Evolutionary conservation across 2,113 vertebrate genomes (phyloP).

Genomic region (Empidonax alnorum): DNA sequence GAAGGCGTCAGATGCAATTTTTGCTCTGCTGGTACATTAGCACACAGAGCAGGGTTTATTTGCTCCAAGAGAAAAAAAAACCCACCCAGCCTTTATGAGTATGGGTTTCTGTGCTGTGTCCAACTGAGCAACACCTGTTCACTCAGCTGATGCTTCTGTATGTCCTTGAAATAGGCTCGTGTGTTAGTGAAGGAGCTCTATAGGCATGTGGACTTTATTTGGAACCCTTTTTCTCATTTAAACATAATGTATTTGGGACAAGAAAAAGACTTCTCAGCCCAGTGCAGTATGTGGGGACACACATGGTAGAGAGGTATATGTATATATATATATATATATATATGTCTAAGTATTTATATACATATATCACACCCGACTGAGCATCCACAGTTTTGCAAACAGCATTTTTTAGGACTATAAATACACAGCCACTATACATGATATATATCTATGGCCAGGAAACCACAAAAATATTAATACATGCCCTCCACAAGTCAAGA

Average conservation of each 20-base stretch:
- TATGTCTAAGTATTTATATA: background rate
- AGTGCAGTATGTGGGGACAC: background rate
- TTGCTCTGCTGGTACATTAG: background rate
- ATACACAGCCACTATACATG: background rate
- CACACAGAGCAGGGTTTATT: conserved; percentile 16
- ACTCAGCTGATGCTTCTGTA: background rate
- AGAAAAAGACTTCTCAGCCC: background rate
- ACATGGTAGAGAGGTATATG: background rate
- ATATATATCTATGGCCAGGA: background rate
- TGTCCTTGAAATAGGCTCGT: conserved; percentile 33
- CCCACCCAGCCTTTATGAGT: background rate
- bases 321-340: background rate
- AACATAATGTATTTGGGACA: background rate
- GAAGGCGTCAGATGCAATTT: background rate
- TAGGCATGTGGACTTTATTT: background rate
- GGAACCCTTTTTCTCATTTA: background rate
- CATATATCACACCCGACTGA: background rate
- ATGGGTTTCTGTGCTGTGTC: conserved; percentile 18
- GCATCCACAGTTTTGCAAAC: background rate
- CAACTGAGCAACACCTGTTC: conserved; percentile 48
- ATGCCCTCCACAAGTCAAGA: background rate
- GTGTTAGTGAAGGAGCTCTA: background rate
- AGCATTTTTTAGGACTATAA: background rate
- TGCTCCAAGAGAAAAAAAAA: conserved; percentile 6
- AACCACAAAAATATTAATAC: background rate